Evolutionary conservation across 2,113 vertebrate genomes (phyloP), one percentile per base, ranked within the genome.

Genomic region (Aptenodytes patagonicus): DNA sequence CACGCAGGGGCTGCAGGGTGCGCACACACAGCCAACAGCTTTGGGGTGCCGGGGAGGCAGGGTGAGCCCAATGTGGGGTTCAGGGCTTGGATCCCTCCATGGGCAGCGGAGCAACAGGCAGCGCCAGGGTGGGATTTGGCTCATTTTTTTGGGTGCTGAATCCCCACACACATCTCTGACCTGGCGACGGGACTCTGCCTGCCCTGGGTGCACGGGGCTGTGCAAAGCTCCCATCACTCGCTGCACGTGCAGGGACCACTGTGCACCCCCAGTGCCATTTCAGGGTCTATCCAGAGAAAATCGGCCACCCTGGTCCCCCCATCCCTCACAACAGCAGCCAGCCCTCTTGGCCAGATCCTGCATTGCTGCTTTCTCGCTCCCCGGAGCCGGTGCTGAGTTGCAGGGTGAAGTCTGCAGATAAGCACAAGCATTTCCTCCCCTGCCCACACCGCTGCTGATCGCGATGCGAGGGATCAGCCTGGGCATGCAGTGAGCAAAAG

Each of bases 1-100:
- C 36, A 25, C 2, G 0, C 2, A 0, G 55, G 36, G 42, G 13
- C 36, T n/a, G 54, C 0, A 2, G 71, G 24, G 44, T 3, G 18
- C 8, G 1, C 9, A 4, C 2, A 1, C 69, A 52, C 17, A 46
- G 42, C 17, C 25, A 3, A 11, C 1, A 3, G 51, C 24, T 76
- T 40, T 7, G 32, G 52, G 85, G 47, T 55, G 70, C 21, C 0
- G 1, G 47, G 46, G 22, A 11, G 5, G 11, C 3, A 10, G 51
- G 32, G 16, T 7, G 66, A 68, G 29, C 38, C 55, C 26, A 15
- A 9, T 4, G 31, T 16, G 76, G 44, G 13, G 28, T 9, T 71
- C 60, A 52, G 49, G 16, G 49, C 40, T 77, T 3, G 1, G n/a
- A 34, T 21, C 5, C 14, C 21, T 13, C 16, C 44, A 1, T 0